Conservation (phyloP, 2,888 invertebrate genomes). For the Chymomyza fuscimana region DNA sequence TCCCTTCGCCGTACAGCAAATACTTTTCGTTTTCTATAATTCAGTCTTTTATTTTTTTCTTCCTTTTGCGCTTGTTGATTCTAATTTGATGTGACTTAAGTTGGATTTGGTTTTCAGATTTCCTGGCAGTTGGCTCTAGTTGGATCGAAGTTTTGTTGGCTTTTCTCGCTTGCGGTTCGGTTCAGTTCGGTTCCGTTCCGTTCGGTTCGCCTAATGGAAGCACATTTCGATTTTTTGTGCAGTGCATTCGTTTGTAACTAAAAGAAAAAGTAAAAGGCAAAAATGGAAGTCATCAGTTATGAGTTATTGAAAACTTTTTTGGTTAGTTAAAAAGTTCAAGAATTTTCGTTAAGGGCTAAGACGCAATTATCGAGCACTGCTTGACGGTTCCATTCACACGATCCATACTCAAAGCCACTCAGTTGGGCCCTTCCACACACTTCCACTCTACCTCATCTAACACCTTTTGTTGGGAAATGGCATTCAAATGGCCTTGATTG, state of each 20-base stretch:
- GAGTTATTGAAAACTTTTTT: constrained; percentile 56
- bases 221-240: constrained; percentile 52
- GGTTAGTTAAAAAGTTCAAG: constrained; percentile 67
- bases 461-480: neutral
- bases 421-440: neutral
- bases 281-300: constrained; percentile 35
- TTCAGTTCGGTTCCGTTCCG: neutral
- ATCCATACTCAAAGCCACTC: neutral
- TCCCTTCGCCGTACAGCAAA: constrained; percentile 8
- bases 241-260: constrained; percentile 39
- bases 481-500: neutral
- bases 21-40: constrained; percentile 3
- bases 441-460: neutral
- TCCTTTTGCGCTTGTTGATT: constrained; percentile 61
- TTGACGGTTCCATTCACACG: neutral
- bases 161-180: neutral
- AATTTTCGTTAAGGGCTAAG: constrained; percentile 33
- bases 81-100: constrained; percentile 75
- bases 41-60: neutral
- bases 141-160: constrained; percentile 35
- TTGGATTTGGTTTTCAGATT: constrained; percentile 72
- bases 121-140: constrained; percentile 25
- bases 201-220: constrained; percentile 35
- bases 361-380: constrained; percentile 65
- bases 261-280: constrained; percentile 16